Percentiles rank a stretch among this genome's conserved stretches.
Conservation (phyloP, 2,888 invertebrate genomes). For the Monopis laevigella region DNA sequence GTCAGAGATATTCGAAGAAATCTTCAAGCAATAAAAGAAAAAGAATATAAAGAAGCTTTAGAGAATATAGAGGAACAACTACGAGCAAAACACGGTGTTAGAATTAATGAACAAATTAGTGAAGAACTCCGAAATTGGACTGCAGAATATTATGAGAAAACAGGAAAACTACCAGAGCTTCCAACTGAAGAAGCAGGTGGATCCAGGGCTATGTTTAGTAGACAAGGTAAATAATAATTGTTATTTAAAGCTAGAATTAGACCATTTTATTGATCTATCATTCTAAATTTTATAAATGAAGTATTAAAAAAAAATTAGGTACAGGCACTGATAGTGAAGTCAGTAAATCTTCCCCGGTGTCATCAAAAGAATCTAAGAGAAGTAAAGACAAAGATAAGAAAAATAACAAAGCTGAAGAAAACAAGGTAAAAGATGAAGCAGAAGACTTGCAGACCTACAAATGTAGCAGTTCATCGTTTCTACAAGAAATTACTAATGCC, state of each 20-base stretch:
- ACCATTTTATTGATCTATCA: not conserved
- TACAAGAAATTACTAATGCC: constrained; percentile 75
- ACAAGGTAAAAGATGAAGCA: constrained; percentile 69
- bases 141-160: constrained; percentile 80
- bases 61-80: constrained; percentile 70
- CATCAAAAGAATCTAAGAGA: constrained; percentile 81
- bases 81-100: constrained; percentile 74
- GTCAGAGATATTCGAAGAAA: constrained; percentile 66
- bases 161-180: constrained; percentile 89
- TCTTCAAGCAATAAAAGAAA: constrained; percentile 73
- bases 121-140: constrained; percentile 91
- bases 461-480: constrained; percentile 75
- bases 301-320: constrained; percentile 22
- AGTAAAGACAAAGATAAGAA: constrained; percentile 80
- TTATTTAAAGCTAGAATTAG: not conserved
- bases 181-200: constrained; percentile 93
- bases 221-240: constrained; percentile 64
- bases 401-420: constrained; percentile 50
- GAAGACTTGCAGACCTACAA: constrained; percentile 72
- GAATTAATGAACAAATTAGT: constrained; percentile 86
- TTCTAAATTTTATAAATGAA: not conserved
- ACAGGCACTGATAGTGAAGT: constrained; percentile 80
- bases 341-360: constrained; percentile 80
- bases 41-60: constrained; percentile 76
- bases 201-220: constrained; percentile 83